A percentile compares a stretch with the other conserved stretches of the same genome.
Conservation (phyloP, 2,888 invertebrate genomes). For the Alitta virens region DNA sequence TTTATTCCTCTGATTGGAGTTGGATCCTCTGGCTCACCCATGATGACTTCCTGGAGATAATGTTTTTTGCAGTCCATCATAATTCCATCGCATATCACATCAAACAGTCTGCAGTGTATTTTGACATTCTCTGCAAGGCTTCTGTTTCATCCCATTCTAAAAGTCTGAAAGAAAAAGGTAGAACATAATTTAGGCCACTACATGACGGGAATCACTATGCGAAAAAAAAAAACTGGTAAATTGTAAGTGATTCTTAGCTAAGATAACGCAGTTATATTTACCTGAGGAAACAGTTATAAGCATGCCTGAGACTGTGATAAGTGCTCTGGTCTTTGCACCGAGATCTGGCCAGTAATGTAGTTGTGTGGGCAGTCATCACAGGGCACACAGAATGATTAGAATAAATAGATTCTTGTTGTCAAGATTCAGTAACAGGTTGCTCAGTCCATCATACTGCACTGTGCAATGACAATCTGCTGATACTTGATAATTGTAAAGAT, state of each 20-base stretch:
- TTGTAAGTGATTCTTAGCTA: too few species aligned
- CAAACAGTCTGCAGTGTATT: background rate
- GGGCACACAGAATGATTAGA: too few species aligned
- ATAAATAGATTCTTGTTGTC: background rate
- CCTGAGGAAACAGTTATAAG: background rate
- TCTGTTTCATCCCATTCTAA: background rate
- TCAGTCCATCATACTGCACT: background rate
- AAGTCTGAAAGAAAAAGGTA: too few species aligned
- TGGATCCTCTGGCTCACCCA: background rate
- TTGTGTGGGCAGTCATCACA: too few species aligned
- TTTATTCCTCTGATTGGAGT: background rate
- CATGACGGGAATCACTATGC: too few species aligned
- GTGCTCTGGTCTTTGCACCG: background rate
- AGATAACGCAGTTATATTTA: too few species aligned
- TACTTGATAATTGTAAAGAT: background rate
- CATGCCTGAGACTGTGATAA: background rate
- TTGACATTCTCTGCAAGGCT: background rate
- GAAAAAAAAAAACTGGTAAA: too few species aligned
- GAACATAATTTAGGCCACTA: too few species aligned
- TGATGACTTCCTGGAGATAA: background rate
- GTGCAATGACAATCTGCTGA: background rate
- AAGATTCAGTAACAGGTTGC: background rate
- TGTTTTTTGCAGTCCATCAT: background rate
- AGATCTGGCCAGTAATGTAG: background rate
- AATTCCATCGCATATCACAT: background rate